Conservation (phyloP, 2,113 vertebrate species). For the Phyllopteryx taeniolatus region DNA sequence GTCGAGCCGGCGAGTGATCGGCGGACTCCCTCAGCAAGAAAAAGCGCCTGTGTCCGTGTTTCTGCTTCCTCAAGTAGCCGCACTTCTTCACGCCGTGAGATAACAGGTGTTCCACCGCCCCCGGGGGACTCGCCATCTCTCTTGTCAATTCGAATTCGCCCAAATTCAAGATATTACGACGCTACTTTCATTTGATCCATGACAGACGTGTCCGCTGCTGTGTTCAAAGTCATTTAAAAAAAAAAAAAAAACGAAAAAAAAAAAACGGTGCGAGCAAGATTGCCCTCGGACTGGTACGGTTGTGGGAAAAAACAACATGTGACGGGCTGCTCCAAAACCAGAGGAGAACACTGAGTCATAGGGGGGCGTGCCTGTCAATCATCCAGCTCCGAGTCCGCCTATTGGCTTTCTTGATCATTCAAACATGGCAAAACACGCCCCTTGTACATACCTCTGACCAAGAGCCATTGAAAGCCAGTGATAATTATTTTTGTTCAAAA, state of each 20-base stretch:
- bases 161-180: neutral
- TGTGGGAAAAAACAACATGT: constrained; percentile 95
- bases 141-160: constrained; percentile 3
- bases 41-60: constrained; percentile 92
- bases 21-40: constrained; percentile 85
- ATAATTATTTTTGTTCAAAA: constrained; percentile 1
- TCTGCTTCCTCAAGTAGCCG: constrained; percentile 95
- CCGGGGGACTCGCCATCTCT: constrained; percentile 79
- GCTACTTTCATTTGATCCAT: constrained; percentile 38
- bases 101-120: constrained; percentile 65
- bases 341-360: constrained; percentile 71
- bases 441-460: constrained; percentile 25
- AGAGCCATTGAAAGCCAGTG: constrained; percentile 6
- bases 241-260: neutral
- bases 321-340: constrained; percentile 77
- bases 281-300: constrained; percentile 53
- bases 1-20: constrained; percentile 78
- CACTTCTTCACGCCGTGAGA: constrained; percentile 82
- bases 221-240: neutral
- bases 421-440: constrained; percentile 18
- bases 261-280: constrained; percentile 64
- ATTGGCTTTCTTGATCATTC: constrained; percentile 47
- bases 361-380: constrained; percentile 64
- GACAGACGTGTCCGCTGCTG: constrained; percentile 45
- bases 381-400: neutral